Evolutionary conservation across 2,888 invertebrate genomes (phyloP).

Genomic region (Acanthosepion lycidas): DNA sequence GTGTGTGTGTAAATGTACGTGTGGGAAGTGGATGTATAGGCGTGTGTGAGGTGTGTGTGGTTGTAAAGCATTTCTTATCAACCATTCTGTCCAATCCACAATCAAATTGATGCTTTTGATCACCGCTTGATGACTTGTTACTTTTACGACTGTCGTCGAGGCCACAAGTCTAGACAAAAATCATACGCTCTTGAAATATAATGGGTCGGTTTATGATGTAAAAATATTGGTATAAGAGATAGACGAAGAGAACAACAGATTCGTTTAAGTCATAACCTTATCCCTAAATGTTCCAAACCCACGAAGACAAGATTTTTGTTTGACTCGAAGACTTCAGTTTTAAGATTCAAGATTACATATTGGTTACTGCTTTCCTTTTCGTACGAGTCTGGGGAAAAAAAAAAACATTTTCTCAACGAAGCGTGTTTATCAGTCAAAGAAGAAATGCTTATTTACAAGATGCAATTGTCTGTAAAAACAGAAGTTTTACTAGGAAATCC

Average conservation of each 20-base stretch:
- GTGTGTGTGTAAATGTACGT: neutral
- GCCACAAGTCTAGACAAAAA: neutral
- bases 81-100: neutral
- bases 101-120: neutral
- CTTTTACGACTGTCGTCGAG: neutral
- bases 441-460: too few relatives aligned
- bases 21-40: neutral
- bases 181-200: too few relatives aligned
- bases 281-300: neutral
- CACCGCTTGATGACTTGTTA: neutral
- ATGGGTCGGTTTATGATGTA: too few relatives aligned
- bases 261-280: neutral
- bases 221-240: neutral
- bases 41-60: neutral
- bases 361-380: too few relatives aligned
- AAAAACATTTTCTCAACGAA: too few relatives aligned
- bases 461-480: too few relatives aligned
- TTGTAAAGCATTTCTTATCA: neutral
- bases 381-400: too few relatives aligned
- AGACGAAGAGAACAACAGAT: neutral
- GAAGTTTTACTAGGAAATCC: too few relatives aligned
- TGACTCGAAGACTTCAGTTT: neutral
- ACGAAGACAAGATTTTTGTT: neutral
- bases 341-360: too few relatives aligned
- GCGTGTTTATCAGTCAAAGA: too few relatives aligned